Percentiles rank a stretch among this genome's conserved stretches.
phyloP scores from a whole-genome alignment of 2,797 vertebrate genomes.

The Hipposideros larvatus region DNA sequence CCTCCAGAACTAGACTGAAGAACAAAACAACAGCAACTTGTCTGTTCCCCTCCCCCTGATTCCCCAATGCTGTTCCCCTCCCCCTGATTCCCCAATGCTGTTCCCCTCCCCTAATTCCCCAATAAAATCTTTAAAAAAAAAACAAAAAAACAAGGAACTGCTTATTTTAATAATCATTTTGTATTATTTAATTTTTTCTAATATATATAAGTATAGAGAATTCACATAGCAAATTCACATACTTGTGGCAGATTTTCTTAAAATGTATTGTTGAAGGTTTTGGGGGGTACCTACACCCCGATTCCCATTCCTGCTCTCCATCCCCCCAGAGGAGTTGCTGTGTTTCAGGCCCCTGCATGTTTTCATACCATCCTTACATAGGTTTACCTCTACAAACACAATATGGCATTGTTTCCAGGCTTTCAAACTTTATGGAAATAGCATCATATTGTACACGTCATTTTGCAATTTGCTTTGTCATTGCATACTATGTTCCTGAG shows the following conservation, averaged over 20 bases:
- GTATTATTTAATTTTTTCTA: not conserved
- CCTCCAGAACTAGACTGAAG: too few relatives aligned
- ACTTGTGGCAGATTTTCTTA: not conserved
- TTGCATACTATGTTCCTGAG: not conserved
- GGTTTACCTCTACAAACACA: not conserved
- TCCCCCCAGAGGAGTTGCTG: not conserved
- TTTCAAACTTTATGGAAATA: not conserved
- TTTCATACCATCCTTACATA: not conserved
- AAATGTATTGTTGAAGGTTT: not conserved
- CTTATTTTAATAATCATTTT: not conserved
- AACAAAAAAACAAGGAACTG: not conserved
- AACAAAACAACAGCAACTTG: too few relatives aligned
- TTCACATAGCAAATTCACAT: not conserved
- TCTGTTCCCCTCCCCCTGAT: too few relatives aligned
- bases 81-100: too few relatives aligned
- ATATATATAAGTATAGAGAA: not conserved
- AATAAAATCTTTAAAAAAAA: not conserved
- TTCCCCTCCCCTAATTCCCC: too few relatives aligned
- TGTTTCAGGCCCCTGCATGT: not conserved
- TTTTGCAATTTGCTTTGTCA: not conserved
- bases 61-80: too few relatives aligned
- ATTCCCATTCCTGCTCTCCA: not conserved
- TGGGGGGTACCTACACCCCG: not conserved
- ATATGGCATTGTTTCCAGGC: not conserved
- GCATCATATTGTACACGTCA: not conserved